These are phyloP conservation scores for Myrmophylax atrothorax DNA, from an alignment of 2,113 vertebrate genomes.

Conservation along the genomic window DNA sequence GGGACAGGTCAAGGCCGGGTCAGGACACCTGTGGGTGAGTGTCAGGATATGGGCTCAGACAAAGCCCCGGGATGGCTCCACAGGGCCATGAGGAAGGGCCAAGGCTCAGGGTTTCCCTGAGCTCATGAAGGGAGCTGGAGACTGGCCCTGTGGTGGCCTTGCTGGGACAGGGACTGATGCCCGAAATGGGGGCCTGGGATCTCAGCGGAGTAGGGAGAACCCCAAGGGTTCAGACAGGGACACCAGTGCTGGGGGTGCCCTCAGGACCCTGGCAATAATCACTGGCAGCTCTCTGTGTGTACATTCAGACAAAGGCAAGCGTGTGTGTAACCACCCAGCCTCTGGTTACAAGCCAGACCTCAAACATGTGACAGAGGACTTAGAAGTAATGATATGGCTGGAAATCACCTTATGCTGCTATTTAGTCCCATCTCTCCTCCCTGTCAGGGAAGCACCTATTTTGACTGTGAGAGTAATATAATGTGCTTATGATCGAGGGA, in stretches of 20 bases:
- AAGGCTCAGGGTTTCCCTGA: neutral
- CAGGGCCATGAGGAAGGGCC: neutral
- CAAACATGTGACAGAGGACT: neutral
- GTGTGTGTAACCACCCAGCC: neutral
- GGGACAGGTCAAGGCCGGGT: fast-evolving
- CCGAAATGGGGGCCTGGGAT: neutral
- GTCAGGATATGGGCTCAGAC: neutral
- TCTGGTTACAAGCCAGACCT: neutral
- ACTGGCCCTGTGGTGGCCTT: fast-evolving
- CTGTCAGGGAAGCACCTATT: slow-evolving; percentile 7
- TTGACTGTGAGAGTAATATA: neutral
- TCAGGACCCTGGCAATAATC: neutral
- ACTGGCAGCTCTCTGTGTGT: neutral
- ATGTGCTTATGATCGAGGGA: slow-evolving; percentile 12
- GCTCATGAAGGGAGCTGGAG: neutral
- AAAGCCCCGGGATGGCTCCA: neutral
- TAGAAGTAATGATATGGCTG: neutral
- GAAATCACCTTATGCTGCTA: neutral
- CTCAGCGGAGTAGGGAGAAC: neutral
- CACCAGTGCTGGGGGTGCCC: neutral
- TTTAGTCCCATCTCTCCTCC: neutral
- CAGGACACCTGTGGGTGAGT: neutral
- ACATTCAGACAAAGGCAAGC: neutral
- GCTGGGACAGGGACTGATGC: neutral
- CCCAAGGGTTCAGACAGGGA: fast-evolving